These are phyloP conservation scores for Scarus forsteni DNA, from an alignment of 2,797 vertebrate species.

Conservation along the genomic window DNA sequence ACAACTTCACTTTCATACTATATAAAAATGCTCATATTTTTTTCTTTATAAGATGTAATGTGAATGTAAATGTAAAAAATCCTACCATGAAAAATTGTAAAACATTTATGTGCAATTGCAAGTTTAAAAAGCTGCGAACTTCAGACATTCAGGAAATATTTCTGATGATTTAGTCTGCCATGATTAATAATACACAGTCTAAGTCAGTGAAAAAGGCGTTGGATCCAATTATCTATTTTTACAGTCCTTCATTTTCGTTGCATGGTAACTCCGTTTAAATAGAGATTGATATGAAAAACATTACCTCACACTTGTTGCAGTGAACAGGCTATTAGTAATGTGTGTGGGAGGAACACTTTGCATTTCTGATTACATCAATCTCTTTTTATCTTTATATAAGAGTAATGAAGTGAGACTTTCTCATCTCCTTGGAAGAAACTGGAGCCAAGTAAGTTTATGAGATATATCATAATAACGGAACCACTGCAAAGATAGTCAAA, in stretches of 20 bases:
- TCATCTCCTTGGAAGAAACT: neutral
- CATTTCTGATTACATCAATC: neutral
- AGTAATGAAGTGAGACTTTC: neutral
- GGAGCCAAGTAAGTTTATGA: too few species aligned
- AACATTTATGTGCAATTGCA: neutral
- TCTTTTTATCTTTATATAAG: neutral
- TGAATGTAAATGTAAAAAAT: too few species aligned
- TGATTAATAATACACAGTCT: too few species aligned
- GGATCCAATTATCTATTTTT: too few species aligned
- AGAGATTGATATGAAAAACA: neutral
- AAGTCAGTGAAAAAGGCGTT: too few species aligned
- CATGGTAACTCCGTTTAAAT: neutral
- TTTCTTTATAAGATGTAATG: too few species aligned
- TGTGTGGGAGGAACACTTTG: constrained; percentile 5
- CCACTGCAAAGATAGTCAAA: too few species aligned
- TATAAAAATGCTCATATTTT: too few species aligned
- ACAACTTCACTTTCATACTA: neutral
- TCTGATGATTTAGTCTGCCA: too few species aligned
- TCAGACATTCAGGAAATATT: neutral
- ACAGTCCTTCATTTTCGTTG: neutral
- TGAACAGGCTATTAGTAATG: neutral
- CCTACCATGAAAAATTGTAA: too few species aligned
- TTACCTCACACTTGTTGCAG: neutral
- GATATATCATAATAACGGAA: too few species aligned
- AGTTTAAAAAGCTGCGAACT: neutral